Evolutionary conservation across 1,140 invertebrate genomes (phyloP).

Genomic region (Parapsyche elsis): DNA sequence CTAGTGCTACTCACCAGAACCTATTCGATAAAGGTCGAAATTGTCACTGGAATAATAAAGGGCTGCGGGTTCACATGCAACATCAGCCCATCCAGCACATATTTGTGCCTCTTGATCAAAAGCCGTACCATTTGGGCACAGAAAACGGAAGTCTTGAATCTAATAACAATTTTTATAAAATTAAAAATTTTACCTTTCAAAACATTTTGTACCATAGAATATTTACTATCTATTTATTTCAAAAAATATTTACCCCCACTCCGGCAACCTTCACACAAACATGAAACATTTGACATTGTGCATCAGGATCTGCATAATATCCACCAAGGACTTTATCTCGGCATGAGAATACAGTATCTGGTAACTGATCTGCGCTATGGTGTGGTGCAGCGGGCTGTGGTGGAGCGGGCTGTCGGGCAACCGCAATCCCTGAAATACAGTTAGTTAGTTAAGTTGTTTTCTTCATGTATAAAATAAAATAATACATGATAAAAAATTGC

Average conservation of each 20-base stretch:
- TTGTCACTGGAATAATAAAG: slow-evolving; percentile 84
- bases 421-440: slow-evolving; percentile 27
- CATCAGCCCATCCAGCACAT: slow-evolving; percentile 90
- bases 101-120: slow-evolving; percentile 94
- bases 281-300: slow-evolving; percentile 93
- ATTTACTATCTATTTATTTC: neutral
- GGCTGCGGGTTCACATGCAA: slow-evolving; percentile 83
- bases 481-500: neutral
- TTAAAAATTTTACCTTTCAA: neutral
- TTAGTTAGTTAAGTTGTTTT: too few relatives aligned
- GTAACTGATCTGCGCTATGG: slow-evolving; percentile 70
- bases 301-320: slow-evolving; percentile 91
- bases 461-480: neutral
- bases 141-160: slow-evolving; percentile 84
- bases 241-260: slow-evolving; percentile 69
- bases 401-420: neutral
- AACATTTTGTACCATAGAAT: neutral
- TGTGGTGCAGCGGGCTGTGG: slow-evolving; percentile 46
- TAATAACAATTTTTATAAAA: slow-evolving; percentile 55
- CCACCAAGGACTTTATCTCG: slow-evolving; percentile 88
- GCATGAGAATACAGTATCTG: slow-evolving; percentile 87
- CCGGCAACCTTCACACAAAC: slow-evolving; percentile 87
- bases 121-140: slow-evolving; percentile 91
- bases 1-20: slow-evolving; percentile 69
- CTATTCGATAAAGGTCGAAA: slow-evolving; percentile 83